Evolutionary conservation across 2,113 vertebrate genomes (phyloP), one percentile per base, ranked within the genome.

Genomic region (Periophthalmodon schlosseri): DNA sequence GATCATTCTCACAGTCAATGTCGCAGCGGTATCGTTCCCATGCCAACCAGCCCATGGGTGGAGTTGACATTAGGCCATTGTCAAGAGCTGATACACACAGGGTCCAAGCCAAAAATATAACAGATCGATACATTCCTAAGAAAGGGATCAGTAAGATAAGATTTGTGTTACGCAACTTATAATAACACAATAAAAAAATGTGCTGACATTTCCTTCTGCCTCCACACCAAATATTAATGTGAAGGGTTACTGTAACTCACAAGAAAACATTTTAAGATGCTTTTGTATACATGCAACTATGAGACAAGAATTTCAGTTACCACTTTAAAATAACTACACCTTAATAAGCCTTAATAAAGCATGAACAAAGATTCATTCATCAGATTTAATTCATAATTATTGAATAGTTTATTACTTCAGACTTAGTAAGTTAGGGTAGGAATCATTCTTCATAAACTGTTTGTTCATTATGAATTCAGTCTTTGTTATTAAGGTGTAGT

Each of bases 41-140:
- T 20, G 97, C 91, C 90, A 99, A 73, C 97, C 97, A 99, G 75
- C 97, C 97, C 97, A 99, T 98, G 3, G 96, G 96, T 11, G 97
- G 97, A 0, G 89, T 96, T 80, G 68, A 90, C 82, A 98, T 94
- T 70, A 96, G 84, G 14, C 97, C 97, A 9, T 99, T 99, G 71
- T 99, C 95, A 73, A 97, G 86, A 33, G 91, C 89, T 0, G 89
- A 83, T 66, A 86, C 34, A 20, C 76, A 80, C 6, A 93, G 68
- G 9, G 57, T 73, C 60, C 92, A 81, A 18, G 84, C 65, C 4
- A 91, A 77, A 13, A 85, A 5, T 0, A 88, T 72, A 47, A 71
- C 63, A 0, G 46, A 14, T 9, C 73, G 39, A 63, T 75, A 73
- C 91, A 93, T 93, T 14, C 11, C 89, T 91, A 52, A 58, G 56